Base-by-base conservation (phyloP, 1,140 invertebrate species). In the Leucophenga varia region DNA sequence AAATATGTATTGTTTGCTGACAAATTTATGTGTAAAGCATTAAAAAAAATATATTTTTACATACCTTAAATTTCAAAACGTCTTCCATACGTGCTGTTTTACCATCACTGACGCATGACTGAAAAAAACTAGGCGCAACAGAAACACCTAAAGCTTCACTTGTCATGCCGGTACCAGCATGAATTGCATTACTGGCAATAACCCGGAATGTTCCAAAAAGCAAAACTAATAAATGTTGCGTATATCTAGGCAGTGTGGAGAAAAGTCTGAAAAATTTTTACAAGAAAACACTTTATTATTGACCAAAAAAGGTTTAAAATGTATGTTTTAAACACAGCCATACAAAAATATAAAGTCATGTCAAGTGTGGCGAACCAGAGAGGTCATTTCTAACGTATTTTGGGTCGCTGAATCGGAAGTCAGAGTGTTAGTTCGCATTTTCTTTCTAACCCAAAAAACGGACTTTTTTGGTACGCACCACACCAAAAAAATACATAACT, bases 91-190 rank as follows among this genome's bases (percentile, higher is more conserved):
- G 92, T 37, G 92, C 93, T 21, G 90, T 89, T 81, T 93, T 91
- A 22, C 90, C 91, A 76, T 94, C 91, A 55, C 89, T 90, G 55
- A 95, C 92, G 78, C 93, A 97, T 48, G 89, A 91, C 76, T 97
- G 94, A 79, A 98, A 98, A 76, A 98, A 95, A 61, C 93, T 96
- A n/a, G 95, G 95, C 14, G 96, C 95, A 10, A 98, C 95, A 36
- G 91, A 94, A 39, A 91, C 88, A 35, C 94, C 94, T 47, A 98
- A 79, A 3, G 95, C 95, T 79, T 98, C 95, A 42, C 93, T 91
- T 47, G 90, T 94, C 96, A 98, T 98, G 56, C 91, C 90, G 22
- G 92, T 95, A 58, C 85, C 83, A 53, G 88, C 88, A 72, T 87
- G 83, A 57, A 95, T 91, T 49, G 91, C 89, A 74, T 95, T 94